Evolutionary conservation across 2,113 vertebrate genomes (phyloP).

Genomic region (Scomber colias): DNA sequence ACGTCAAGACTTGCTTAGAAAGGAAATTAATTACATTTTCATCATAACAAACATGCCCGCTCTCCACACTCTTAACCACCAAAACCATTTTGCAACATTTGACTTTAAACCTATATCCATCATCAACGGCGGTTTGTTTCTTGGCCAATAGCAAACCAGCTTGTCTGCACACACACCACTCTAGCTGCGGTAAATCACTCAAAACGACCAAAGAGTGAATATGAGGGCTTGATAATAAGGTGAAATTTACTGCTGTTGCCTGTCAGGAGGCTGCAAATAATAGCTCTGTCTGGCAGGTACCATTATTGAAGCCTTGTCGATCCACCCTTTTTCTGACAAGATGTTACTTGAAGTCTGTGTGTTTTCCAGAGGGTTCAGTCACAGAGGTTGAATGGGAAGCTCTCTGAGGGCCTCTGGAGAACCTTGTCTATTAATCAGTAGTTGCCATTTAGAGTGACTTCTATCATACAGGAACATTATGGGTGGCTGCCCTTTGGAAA

Average conservation of each 20-base stretch:
- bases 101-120: slow-evolving; percentile 28
- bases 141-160: slow-evolving; percentile 46
- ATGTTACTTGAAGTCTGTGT: slow-evolving; percentile 80
- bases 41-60: not conserved
- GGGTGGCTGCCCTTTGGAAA: slow-evolving; percentile 64
- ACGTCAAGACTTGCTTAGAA: slow-evolving; percentile 7
- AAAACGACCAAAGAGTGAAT: slow-evolving; percentile 35
- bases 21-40: not conserved
- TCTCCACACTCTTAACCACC: not conserved
- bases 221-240: slow-evolving; percentile 70
- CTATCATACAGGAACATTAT: slow-evolving; percentile 61
- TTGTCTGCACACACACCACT: slow-evolving; percentile 46
- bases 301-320: slow-evolving; percentile 78
- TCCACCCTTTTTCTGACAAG: slow-evolving; percentile 82
- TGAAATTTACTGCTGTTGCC: slow-evolving; percentile 74
- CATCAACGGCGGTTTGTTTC: slow-evolving; percentile 52
- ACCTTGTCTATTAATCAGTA: slow-evolving; percentile 66
- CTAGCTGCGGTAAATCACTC: slow-evolving; percentile 65
- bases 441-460: slow-evolving; percentile 68
- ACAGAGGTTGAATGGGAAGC: slow-evolving; percentile 51
- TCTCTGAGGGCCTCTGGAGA: slow-evolving; percentile 26
- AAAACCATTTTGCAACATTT: slow-evolving; percentile 22
- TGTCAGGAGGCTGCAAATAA: slow-evolving; percentile 75
- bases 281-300: slow-evolving; percentile 75
- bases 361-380: slow-evolving; percentile 64